Percentiles rank a stretch among this genome's conserved stretches.
Evolutionary conservation across 1,140 invertebrate species (phyloP).

Genomic region (Lepidotrigona ventralis): DNA sequence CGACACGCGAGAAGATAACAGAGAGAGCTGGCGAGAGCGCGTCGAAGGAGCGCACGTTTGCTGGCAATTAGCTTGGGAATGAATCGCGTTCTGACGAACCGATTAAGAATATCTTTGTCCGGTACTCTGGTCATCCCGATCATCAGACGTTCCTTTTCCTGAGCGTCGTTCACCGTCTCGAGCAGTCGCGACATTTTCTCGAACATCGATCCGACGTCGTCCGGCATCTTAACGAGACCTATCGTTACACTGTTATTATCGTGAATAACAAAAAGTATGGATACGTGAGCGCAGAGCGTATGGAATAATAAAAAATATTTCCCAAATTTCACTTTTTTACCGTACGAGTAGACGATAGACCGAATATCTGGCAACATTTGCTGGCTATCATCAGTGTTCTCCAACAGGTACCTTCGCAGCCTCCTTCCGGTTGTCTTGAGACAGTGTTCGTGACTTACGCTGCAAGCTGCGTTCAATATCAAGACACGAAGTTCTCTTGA

Average conservation of each 20-base stretch:
- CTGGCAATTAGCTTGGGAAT: background rate
- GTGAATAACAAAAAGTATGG: slow-evolving; percentile 11
- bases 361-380: slow-evolving; percentile 28
- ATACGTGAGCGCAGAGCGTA: background rate
- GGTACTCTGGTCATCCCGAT: slow-evolving; percentile 83
- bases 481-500: slow-evolving; percentile 80
- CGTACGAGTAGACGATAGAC: slow-evolving; percentile 39
- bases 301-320: slow-evolving; percentile 6
- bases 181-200: slow-evolving; percentile 86
- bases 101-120: slow-evolving; percentile 83
- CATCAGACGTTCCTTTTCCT: slow-evolving; percentile 86
- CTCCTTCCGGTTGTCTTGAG: slow-evolving; percentile 79
- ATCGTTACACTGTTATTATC: background rate
- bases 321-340: slow-evolving; percentile 14
- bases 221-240: slow-evolving; percentile 1
- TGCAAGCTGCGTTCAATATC: slow-evolving; percentile 82
- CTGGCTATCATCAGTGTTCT: background rate
- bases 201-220: slow-evolving; percentile 82
- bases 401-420: slow-evolving; percentile 70
- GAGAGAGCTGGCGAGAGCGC: background rate
- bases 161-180: slow-evolving; percentile 85
- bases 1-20: slow-evolving; percentile 27
- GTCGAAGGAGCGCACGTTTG: background rate
- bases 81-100: slow-evolving; percentile 77
- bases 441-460: slow-evolving; percentile 80